Evolutionary conservation across 1,140 invertebrate genomes (phyloP).

Genomic region (Gryllus bimaculatus): DNA sequence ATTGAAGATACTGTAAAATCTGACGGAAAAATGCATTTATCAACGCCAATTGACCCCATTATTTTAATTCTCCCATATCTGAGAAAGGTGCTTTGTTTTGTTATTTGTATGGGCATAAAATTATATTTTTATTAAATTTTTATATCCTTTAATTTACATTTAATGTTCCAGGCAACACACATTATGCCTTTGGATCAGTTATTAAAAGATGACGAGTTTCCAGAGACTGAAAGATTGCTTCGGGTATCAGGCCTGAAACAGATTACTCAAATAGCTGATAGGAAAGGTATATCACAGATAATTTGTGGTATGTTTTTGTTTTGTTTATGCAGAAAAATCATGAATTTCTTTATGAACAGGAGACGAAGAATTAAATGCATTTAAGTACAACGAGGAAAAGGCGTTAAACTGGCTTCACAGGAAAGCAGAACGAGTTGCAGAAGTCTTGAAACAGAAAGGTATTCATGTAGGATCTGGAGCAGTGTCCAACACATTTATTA

Average conservation of each 20-base stretch:
- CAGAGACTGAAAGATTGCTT: conserved; percentile 44
- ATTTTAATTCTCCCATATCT: conserved; percentile 49
- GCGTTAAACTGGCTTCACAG: conserved; percentile 58
- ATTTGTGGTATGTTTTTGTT: neutral
- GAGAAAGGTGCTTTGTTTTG: conserved; percentile 34
- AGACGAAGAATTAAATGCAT: conserved; percentile 56
- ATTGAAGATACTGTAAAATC: conserved; percentile 60
- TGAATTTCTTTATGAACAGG: conserved; percentile 29
- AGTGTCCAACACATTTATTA: conserved; percentile 60
- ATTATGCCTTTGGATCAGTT: conserved; percentile 62
- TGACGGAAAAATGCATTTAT: conserved; percentile 60
- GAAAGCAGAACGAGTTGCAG: conserved; percentile 52
- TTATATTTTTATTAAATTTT: neutral
- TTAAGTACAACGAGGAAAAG: conserved; percentile 68
- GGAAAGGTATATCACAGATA: conserved; percentile 41
- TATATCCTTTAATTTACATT: neutral
- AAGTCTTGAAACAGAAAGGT: conserved; percentile 53
- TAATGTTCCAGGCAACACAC: conserved; percentile 33
- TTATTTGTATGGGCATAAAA: neutral
- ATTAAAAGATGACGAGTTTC: conserved; percentile 48
- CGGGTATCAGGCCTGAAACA: conserved; percentile 25
- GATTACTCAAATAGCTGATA: conserved; percentile 47
- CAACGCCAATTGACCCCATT: conserved; percentile 60
- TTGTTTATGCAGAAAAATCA: neutral
- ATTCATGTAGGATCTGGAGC: conserved; percentile 55